Conservation (phyloP, 2,888 invertebrate species). For the Dolichopus griseipennis region DNA sequence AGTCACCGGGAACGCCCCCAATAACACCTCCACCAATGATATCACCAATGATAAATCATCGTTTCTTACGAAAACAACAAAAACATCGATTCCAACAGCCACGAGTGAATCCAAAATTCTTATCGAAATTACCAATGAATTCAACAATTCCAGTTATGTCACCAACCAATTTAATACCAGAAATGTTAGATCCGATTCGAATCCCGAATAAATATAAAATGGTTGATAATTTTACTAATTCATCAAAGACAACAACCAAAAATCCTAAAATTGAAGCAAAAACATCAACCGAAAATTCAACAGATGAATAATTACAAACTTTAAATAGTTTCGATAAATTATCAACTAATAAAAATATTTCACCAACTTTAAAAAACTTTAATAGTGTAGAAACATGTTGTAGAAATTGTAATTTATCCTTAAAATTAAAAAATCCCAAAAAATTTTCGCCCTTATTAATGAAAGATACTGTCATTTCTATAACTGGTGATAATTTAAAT, state of each 20-base stretch:
- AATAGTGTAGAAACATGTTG: not conserved
- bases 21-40: constrained; percentile 24
- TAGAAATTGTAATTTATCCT: not conserved
- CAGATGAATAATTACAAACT: not conserved
- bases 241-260: not conserved
- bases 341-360: not conserved
- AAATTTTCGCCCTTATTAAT: too few relatives aligned
- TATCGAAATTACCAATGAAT: not conserved
- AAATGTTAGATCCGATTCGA: constrained; percentile 22
- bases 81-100: constrained; percentile 9
- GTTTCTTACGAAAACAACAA: constrained; percentile 16
- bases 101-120: constrained; percentile 14
- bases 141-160: constrained; percentile 10
- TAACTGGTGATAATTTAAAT: too few relatives aligned
- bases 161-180: constrained; percentile 15
- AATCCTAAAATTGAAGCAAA: not conserved
- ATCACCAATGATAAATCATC: constrained; percentile 20
- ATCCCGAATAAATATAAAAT: constrained; percentile 20
- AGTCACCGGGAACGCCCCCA: constrained; percentile 25
- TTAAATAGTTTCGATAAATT: not conserved
- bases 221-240: constrained; percentile 18
- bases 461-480: too few relatives aligned
- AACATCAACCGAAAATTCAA: not conserved
- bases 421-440: not conserved
- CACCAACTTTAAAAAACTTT: not conserved